Base-by-base conservation (phyloP, 2,797 vertebrate genomes). In the Phoebastria nigripes region DNA sequence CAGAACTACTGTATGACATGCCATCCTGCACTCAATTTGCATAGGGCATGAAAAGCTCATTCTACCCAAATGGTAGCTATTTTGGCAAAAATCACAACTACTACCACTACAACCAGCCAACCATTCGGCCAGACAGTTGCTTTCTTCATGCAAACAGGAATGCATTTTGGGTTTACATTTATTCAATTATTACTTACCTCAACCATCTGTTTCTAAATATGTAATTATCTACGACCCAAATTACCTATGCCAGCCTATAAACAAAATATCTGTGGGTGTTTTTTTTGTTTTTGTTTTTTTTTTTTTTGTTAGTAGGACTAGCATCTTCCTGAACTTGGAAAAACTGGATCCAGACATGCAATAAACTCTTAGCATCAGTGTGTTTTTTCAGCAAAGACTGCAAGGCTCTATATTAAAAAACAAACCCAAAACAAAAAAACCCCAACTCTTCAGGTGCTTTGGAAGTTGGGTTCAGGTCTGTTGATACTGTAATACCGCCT, bases 401-500 rank as follows among this genome's bases (percentile, higher is more conserved):
- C 11, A 46, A 55, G 28, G 17, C 29, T 24, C n/a, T 14, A 3
- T 17, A 56, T 4, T 17, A 22, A 12, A 7, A 2, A 28, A 6
- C n/a, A 37, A 26, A 29, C 5, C 39, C 21, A 20, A 44, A 63
- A 22, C 3, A 46, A 29, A 47, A 14, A 17, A 6, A 7, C 8
- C 4, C 11, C 24, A 52, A 5, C 17, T 66, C 12, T 35, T 16
- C 10, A 12, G 7, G 42, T 22, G 9, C 19, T 63, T n/a, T 9
- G 3, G 19, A 72, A 69, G 11, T 0, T 19, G 18, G 15, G 62
- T 31, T 71, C 39, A 9, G 18, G 16, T 3, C 49, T 35, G 33
- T 2, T 15, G 19, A 8, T 5, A 2, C 25, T 3, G 31, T 6
- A 67, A 31, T 1, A 11, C 2, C 2, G 12, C 26, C 55, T 14